phyloP scores from a whole-genome alignment of 2,113 vertebrate species.

The Sebastes schlegelii region DNA sequence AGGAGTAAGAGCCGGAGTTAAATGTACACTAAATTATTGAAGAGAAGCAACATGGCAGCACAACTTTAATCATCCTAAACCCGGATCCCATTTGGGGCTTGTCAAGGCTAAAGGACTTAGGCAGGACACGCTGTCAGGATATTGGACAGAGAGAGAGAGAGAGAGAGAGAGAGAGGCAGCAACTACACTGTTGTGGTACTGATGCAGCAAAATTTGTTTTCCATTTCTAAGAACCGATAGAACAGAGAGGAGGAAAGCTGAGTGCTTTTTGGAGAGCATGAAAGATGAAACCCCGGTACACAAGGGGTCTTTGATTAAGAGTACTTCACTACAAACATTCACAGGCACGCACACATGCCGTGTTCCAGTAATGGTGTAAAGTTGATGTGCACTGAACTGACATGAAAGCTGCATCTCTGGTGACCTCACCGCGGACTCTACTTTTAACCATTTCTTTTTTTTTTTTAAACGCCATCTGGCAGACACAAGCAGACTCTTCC shows the following conservation, averaged over 20 bases:
- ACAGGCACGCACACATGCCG: neutral
- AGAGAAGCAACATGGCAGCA: slow-evolving; percentile 52
- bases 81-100: slow-evolving; percentile 59
- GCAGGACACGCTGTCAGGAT: slow-evolving; percentile 61
- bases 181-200: slow-evolving; percentile 52
- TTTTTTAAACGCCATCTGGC: slow-evolving; percentile 32
- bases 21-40: slow-evolving; percentile 67
- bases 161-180: slow-evolving; percentile 16
- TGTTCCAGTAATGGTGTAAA: slow-evolving; percentile 42
- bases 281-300: slow-evolving; percentile 53
- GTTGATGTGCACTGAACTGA: slow-evolving; percentile 47
- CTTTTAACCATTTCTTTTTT: slow-evolving; percentile 1
- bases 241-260: slow-evolving; percentile 32
- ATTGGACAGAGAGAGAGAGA: slow-evolving; percentile 36
- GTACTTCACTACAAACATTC: slow-evolving; percentile 30
- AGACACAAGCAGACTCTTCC: slow-evolving; percentile 22
- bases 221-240: slow-evolving; percentile 47
- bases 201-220: slow-evolving; percentile 72
- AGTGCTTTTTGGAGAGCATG: slow-evolving; percentile 48
- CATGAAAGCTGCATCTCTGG: slow-evolving; percentile 39
- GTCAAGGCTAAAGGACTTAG: slow-evolving; percentile 66
- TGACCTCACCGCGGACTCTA: slow-evolving; percentile 18
- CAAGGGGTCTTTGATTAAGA: slow-evolving; percentile 62
- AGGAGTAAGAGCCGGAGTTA: slow-evolving; percentile 52
- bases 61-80: slow-evolving; percentile 64